Conservation (phyloP, 2,888 invertebrate species). For the Parnassius orleans region DNA sequence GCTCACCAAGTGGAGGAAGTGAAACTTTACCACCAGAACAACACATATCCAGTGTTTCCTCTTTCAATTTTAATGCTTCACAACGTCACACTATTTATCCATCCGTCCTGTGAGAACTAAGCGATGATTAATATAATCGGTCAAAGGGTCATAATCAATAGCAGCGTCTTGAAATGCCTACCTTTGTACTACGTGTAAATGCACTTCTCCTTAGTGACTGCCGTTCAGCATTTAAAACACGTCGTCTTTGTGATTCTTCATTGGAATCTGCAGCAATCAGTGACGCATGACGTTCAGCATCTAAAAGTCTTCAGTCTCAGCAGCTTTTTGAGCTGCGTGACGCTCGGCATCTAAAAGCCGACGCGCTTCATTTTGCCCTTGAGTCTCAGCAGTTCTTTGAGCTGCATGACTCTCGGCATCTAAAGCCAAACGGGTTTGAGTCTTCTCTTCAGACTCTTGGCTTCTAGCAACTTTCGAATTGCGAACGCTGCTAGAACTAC, state of each 20-base stretch:
- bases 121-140: slow-evolving; percentile 26
- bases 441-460: too few species aligned
- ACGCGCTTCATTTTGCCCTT: not conserved
- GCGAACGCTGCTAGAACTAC: too few species aligned
- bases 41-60: not conserved
- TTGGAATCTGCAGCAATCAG: slow-evolving; percentile 11
- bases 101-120: slow-evolving; percentile 19
- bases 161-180: slow-evolving; percentile 28
- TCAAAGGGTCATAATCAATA: slow-evolving; percentile 28
- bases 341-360: not conserved
- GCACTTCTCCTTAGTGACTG: not conserved
- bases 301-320: not conserved
- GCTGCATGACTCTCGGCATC: not conserved
- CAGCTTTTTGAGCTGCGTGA: not conserved
- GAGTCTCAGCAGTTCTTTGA: not conserved
- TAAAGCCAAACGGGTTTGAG: not conserved
- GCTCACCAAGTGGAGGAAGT: slow-evolving; percentile 26
- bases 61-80: too few species aligned
- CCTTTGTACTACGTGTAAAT: not conserved
- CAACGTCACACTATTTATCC: too few species aligned
- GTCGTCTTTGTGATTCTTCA: slow-evolving; percentile 18
- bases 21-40: slow-evolving; percentile 21
- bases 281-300: not conserved
- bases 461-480: too few species aligned
- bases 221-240: slow-evolving; percentile 13